These are phyloP conservation scores for Mormyrus lacerda DNA, from an alignment of 2,113 vertebrate species.

Conservation along the genomic window DNA sequence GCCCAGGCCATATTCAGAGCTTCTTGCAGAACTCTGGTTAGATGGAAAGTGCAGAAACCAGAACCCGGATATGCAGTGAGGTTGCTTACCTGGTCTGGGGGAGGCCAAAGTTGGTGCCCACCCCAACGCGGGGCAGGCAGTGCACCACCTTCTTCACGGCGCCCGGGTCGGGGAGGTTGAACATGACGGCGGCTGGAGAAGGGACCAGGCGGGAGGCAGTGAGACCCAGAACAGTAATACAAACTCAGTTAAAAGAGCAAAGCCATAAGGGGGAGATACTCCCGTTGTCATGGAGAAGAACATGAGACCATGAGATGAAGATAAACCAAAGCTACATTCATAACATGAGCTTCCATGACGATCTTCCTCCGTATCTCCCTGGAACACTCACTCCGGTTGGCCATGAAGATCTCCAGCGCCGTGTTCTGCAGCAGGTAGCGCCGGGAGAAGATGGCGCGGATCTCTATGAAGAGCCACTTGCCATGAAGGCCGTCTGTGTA, in stretches of 20 bases:
- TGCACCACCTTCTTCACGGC: slow-evolving; percentile 93
- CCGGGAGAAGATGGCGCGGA: slow-evolving; percentile 84
- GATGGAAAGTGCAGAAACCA: not conserved
- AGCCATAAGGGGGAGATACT: not conserved
- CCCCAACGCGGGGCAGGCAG: slow-evolving; percentile 86
- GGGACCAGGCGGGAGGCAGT: not conserved
- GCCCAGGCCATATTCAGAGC: not conserved
- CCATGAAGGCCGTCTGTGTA: slow-evolving; percentile 96
- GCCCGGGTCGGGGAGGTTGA: slow-evolving; percentile 88
- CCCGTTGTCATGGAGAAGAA: not conserved
- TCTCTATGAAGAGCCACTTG: slow-evolving; percentile 96
- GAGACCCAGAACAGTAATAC: not conserved
- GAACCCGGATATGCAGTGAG: not conserved
- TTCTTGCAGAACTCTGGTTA: not conserved
- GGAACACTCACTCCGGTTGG: slow-evolving; percentile 79
- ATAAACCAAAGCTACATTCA: not conserved
- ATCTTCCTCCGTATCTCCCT: not conserved
- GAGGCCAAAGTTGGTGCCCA: slow-evolving; percentile 88
- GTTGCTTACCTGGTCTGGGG: slow-evolving; percentile 82
- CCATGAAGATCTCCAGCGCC: slow-evolving; percentile 94
- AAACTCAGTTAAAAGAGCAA: not conserved
- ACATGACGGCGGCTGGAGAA: slow-evolving; percentile 84
- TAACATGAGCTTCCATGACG: not conserved
- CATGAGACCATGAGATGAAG: not conserved
- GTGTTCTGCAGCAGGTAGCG: slow-evolving; percentile 94